A percentile compares a stretch with the other conserved stretches of the same genome.
Conservation (phyloP, 2,113 vertebrate species). For the Bos taurus region DNA sequence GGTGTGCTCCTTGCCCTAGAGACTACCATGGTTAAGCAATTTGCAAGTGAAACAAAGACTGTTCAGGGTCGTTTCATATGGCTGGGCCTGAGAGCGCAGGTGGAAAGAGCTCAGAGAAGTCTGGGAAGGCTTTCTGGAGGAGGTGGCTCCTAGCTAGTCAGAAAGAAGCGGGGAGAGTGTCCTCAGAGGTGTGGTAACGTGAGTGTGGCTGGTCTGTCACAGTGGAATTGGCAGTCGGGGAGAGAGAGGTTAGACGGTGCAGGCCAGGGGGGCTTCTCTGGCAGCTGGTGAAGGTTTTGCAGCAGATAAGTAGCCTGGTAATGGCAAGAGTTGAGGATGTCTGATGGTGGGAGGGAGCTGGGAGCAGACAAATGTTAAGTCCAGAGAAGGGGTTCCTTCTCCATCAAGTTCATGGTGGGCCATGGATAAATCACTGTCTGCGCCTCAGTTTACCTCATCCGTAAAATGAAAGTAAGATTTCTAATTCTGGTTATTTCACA, state of each 20-base stretch:
- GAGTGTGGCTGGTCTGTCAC: neutral
- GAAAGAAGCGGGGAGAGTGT: neutral
- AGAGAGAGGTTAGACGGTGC: neutral
- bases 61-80: neutral
- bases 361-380: neutral
- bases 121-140: constrained; percentile 20
- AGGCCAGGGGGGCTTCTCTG: no score
- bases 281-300: neutral
- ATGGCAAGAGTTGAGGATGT: neutral
- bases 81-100: neutral
- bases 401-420: neutral
- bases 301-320: neutral
- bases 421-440: neutral
- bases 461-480: neutral
- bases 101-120: neutral
- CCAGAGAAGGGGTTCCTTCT: neutral
- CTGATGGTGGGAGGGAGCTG: neutral
- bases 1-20: neutral
- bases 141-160: neutral
- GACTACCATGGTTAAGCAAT: neutral
- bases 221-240: neutral
- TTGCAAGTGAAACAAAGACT: neutral
- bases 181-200: neutral
- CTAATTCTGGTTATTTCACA: neutral
- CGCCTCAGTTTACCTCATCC: neutral